Base-by-base conservation (phyloP, 2,113 vertebrate species). In the Butorides virescens region DNA sequence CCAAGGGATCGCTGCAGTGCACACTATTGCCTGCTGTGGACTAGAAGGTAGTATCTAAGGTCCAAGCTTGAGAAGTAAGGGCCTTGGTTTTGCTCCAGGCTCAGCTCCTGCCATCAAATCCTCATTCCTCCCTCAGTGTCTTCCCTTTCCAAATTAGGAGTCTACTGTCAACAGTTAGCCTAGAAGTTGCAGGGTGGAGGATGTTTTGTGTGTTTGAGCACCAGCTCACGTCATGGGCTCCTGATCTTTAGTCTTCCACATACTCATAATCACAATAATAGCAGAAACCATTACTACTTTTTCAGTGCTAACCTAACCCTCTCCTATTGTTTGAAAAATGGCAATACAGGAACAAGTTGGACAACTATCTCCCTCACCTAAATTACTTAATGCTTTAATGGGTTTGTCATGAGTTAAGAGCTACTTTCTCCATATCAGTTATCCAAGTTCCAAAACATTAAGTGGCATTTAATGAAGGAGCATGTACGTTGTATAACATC, bases 111-210 rank as follows among this genome's bases (percentile, higher is more conserved):
- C 63, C n/a, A 59, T 86, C 46, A 77, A 42, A 70, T 83, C 46
- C 21, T 91, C 18, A 34, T 74, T 90, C 59, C 29, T 86, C 29
- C 21, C 13, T 72, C 62, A 27, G 15, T 32, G 20, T 90, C 63
- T 94, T 89, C 50, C 32, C 37, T 88, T 92, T 88, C 78, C 90
- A 80, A 86, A 73, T 93, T 88, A 77, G 88, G 78, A 92, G 20
- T 30, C 46, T 47, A 5, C 42, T 79, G 50, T 90, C 74, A 90
- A 10, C 2, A 1, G 18, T 88, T 66, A 86, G 42, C 59, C 42
- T 80, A 50, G 82, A 93, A 88, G 42, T 37, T 88, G 53, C 56
- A 58, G 66, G 11, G 37, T 76, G n/a, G 53, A 61, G 37, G 67
- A 66, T 52, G 37, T 63, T 84, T 52, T 88, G 12, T 84, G 17